Evolutionary conservation across 2,797 vertebrate species (phyloP).

Genomic region (Catamblyrhynchus diadema): DNA sequence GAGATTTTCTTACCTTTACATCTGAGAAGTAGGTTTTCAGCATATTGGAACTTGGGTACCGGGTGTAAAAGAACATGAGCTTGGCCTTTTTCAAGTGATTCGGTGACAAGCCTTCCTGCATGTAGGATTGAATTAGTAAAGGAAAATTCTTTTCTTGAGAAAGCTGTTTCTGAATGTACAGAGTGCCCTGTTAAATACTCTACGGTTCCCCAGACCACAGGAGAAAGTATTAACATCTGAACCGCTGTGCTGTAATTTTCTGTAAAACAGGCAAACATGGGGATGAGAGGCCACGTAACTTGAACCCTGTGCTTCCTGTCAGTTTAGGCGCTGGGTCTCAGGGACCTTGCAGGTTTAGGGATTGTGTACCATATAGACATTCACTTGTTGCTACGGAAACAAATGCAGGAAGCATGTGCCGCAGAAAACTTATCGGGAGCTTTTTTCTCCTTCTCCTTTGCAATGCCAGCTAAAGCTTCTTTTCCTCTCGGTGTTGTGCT

Average conservation of each 20-base stretch:
- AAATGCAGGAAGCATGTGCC: conserved; percentile 25
- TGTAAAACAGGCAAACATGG: background rate
- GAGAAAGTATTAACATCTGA: background rate
- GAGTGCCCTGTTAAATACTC: background rate
- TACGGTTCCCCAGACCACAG: background rate
- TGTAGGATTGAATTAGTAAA: conserved; percentile 88
- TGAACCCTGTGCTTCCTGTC: background rate
- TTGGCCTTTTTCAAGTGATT: conserved; percentile 99
- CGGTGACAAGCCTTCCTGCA: conserved; percentile 97
- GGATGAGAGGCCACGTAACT: background rate
- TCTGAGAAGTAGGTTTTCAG: conserved; percentile 99
- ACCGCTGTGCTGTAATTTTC: background rate
- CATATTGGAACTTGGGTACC: conserved; percentile 99
- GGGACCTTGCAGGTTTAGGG: background rate
- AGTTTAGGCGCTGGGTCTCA: background rate
- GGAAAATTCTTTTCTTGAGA: conserved; percentile 72
- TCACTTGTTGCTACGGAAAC: conserved; percentile 77
- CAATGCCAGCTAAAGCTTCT: conserved; percentile 11
- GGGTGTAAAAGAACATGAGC: conserved; percentile 99
- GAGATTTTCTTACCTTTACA: conserved; percentile 89
- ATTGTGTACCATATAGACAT: conserved; percentile 20
- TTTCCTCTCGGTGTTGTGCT: background rate
- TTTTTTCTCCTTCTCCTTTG: conserved; percentile 12
- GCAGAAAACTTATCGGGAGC: conserved; percentile 4
- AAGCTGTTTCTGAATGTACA: background rate